Base-by-base conservation (phyloP, 2,113 vertebrate genomes). In the Callocephalon fimbriatum region DNA sequence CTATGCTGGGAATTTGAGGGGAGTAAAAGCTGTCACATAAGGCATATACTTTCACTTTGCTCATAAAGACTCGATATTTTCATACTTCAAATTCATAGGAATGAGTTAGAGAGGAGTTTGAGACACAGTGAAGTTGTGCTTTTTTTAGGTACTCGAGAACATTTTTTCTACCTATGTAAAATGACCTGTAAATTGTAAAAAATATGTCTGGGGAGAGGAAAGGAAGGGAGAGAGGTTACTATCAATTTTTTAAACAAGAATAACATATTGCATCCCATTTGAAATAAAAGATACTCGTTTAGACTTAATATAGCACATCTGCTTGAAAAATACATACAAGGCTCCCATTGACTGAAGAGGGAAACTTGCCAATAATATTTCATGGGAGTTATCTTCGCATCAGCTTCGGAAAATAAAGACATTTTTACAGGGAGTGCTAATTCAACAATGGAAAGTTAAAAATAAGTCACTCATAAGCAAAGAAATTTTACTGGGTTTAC, bases 301-400 rank as follows among this genome's bases (percentile, higher is more conserved):
- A 94, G 88, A 71, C 51, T 92, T 93, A 96, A 92, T 56, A 95
- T 50, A 91, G 76, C 88, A 96, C 85, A 92, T 96, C 86, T 94
- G 88, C 82, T 94, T 87, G 86, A 89, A 96, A 96, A 96, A 93
- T 31, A 88, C 61, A 78, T 90, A 96, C 92, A 94, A 95, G 65
- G 88, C 44, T 96, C 72, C 72, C 79, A 96, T 88, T 95, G 93
- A 95, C 68, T 77, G 92, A 73, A 80, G 15, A 0, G 47, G 94
- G 90, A 94, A 95, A 58, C 48, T 92, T 88, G 88, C 95, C 95
- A 96, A 92, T 62, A 95, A 96, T 88, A 94, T 93, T 95, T 93
- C 79, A 80, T 56, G 76, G 82, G 90, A 88, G 42, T 93, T 95
- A 93, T 95, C 92, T 78, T 63, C 56, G 19, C 86, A 92, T 44